phyloP scores from a whole-genome alignment of 2,797 vertebrate genomes.

The Myioborus melanocephalus region DNA sequence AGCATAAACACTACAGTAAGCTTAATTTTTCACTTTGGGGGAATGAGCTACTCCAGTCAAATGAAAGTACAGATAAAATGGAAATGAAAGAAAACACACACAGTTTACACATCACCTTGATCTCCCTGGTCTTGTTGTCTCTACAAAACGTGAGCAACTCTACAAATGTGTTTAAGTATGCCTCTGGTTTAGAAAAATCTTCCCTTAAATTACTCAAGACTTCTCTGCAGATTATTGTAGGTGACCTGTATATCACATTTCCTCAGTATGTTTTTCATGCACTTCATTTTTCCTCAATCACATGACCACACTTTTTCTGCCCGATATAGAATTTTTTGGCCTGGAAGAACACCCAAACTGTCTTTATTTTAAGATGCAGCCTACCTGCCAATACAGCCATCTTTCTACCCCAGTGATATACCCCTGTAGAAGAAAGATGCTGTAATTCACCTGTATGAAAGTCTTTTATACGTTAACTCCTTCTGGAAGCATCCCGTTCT shows the following conservation, averaged over 20 bases:
- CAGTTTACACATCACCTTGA: neutral
- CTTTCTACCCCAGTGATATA: neutral
- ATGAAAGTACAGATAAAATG: neutral
- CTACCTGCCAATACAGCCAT: neutral
- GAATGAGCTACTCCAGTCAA: neutral
- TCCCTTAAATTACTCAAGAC: neutral
- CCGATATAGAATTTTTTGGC: fast-evolving
- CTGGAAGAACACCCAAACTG: neutral
- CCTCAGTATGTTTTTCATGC: neutral
- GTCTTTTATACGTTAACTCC: neutral
- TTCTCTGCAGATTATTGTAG: neutral
- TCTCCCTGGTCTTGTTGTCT: neutral
- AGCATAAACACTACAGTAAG: neutral
- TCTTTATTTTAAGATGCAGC: neutral
- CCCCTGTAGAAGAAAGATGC: neutral
- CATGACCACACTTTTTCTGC: neutral
- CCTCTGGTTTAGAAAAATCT: neutral
- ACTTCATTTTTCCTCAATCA: neutral
- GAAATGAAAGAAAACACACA: neutral
- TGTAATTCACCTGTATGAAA: neutral
- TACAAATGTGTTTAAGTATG: neutral
- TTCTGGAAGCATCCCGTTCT: fast-evolving
- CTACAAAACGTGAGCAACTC: fast-evolving
- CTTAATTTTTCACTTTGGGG: neutral
- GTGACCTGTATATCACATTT: neutral